Base-by-base conservation (phyloP, 1,140 invertebrate genomes). In the Sycobia sp. region DNA sequence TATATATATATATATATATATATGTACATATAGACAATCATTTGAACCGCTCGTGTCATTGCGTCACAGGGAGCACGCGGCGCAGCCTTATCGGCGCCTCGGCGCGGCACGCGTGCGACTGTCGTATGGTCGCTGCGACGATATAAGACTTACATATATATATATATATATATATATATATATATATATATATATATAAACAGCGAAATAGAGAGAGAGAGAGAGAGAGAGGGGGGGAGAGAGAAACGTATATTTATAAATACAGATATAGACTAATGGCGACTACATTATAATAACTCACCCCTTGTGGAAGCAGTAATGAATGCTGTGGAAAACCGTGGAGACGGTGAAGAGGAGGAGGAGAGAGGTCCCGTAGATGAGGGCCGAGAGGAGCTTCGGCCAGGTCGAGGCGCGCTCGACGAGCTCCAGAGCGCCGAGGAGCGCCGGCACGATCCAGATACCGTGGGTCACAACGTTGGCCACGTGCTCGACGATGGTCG, bases 391-490 rank as follows among this genome's bases (percentile, higher is more conserved):
- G 44, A 89, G 85, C 79, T 97, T 92, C 8, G 88, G 83, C 67
- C 86, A 85, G 63, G 86, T 90, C 1, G 84, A 77, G 1, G 93
- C 90, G 67, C 91, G 86, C 34, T 85, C 84, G 20, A 93, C 79
- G 64, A 96, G 83, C 72, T 90, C 87, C n/a, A 88, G 78, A 32
- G 89, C 86, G 4, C 88, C 93, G 34, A 90, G 76, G 3, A 93
- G 77, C 66, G 93, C 93, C 18, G 94, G 94, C 61, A 93, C 79
- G 29, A 93, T 87, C 85, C 91, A 94, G 62, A 95, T 87, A 44
- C 91, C 94, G 82, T 97, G 94, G 25, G 94, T 95, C 62, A 94
- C 82, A 41, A 96, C 89, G 82, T 97, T 97, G 10, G 94, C 94
- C 66, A 95, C 81, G 77, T 96, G 94, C 79, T 97, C 94, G 54